phyloP scores from a whole-genome alignment of 2,797 vertebrate genomes.

The Xiphophorus birchmanni region DNA sequence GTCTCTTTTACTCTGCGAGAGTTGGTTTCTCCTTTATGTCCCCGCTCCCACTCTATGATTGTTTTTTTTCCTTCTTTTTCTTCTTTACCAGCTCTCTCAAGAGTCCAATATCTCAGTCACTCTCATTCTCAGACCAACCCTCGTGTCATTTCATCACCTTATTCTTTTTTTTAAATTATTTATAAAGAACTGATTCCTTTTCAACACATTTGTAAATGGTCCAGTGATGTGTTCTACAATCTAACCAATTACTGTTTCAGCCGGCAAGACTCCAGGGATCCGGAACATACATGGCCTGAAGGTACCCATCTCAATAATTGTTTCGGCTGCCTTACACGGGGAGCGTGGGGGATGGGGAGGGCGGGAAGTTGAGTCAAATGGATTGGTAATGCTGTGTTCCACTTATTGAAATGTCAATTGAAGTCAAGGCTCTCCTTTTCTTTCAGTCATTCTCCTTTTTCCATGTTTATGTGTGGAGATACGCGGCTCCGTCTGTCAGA shows the following conservation, averaged over 20 bases:
- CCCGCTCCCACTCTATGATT: conserved; percentile 18
- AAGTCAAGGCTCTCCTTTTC: conserved; percentile 89
- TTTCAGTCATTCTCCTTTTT: conserved; percentile 67
- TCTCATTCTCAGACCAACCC: conserved; percentile 91
- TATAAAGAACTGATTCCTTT: conserved; percentile 90
- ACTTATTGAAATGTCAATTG: conserved; percentile 99
- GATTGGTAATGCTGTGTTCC: conserved; percentile 96
- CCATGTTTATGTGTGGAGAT: conserved; percentile 64
- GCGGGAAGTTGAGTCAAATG: conserved; percentile 87
- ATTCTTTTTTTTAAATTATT: conserved; percentile 67
- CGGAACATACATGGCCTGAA: conserved; percentile 99
- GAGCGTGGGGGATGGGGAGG: conserved; percentile 45
- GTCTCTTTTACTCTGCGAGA: conserved; percentile 6
- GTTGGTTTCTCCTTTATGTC: conserved; percentile 22
- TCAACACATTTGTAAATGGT: conserved; percentile 95
- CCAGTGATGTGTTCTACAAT: conserved; percentile 97
- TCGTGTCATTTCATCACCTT: conserved; percentile 83
- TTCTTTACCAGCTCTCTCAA: conserved; percentile 73
- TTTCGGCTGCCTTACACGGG: conserved; percentile 85
- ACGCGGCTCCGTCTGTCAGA: conserved; percentile 23
- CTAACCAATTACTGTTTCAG: conserved; percentile 99
- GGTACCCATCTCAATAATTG: conserved; percentile 99
- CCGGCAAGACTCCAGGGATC: conserved; percentile 99
- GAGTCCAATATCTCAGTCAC: conserved; percentile 90
- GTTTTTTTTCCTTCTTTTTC: conserved; percentile 7